Base-by-base conservation (phyloP, 2,888 invertebrate genomes). In the Scrobipalpa costella region DNA sequence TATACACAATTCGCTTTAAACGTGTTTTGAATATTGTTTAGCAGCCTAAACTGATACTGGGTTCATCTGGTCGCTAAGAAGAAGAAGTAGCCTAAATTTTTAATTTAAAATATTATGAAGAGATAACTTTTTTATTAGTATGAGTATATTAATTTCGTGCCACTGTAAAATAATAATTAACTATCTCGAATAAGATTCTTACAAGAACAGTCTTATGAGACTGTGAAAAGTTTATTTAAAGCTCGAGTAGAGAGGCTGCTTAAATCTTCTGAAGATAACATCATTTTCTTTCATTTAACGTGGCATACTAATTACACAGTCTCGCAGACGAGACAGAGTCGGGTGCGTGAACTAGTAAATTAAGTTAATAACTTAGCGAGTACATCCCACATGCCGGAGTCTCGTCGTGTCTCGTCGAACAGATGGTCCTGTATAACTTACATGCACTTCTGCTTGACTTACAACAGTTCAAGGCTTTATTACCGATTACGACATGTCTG, bases 241-340 rank as follows among this genome's bases (percentile, higher is more conserved):
- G 7, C 7, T 36, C 11, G 1, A 7, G 36, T 36, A 36, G 36
- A 36, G 8, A 36, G 1, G 36, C 7, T 36, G 36, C 8, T 7
- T 11, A 36, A 1, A 36, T 36, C 6, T 44, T 15, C n/a, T 15
- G 0, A 44, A 44, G 44, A 9, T 15, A 15, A 6, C 6, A 6
- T 9, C n/a, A 44, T 44, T 44, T 44, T 5, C 8, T 15, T 5
- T 44, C 0, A 1, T 44, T 44, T 15, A 7, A 9, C n/a, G 44
- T 44, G 44, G 33, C 21, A n/a, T n/a, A 34, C 55, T 55, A 55
- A 55, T 55, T 55, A 55, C 34, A n/a, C 55, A 55, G 55, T 34
- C 34, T 55, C 55, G 34, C 13, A 7, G 33, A 52, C 52, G n/a
- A 34, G 55, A 55, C 33, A 55, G 6, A 55, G n/a, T 7, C 34